Evolutionary conservation across 2,888 invertebrate species (phyloP), one percentile per base, ranked within the genome.

Genomic region (Caenorhabditis wallacei): DNA sequence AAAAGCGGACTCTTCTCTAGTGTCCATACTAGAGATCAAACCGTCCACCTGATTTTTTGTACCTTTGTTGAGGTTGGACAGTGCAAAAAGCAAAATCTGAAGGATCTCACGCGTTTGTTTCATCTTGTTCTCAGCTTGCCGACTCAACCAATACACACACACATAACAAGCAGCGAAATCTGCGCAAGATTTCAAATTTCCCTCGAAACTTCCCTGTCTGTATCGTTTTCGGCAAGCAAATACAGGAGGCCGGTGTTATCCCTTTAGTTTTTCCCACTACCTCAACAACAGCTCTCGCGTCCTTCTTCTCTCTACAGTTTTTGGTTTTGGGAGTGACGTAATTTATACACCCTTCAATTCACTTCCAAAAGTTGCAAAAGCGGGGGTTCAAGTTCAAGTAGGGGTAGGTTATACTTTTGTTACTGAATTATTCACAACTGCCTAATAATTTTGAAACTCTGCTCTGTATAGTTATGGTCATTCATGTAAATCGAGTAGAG

Each of bases 161-260:
- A n/a, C 64, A 72, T n/a, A 53, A 4, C 46, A 48, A n/a, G 18
- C 18, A 48, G 46, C 46, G 46, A 48, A 61, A 72, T 64, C 24
- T 37, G 48, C 75, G 78, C 56, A 66, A 63, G 78, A 78, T 78
- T 78, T 78, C 56, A 26, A 78, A 54, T 63, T 43, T 66, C 8
- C 18, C 75, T 48, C 64, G 35, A 66, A 66, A 66, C 53, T 46
- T 51, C 69, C 18, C 56, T 78, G 69, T 78, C 78, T 78, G 69
- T 78, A 78, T 78, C 78, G 78, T 69, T 78, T 78, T 78, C 78
- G 69, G 63, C 4, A 78, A 69, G 78, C 78, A 78, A 78, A 78
- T 56, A 78, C 63, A 63, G 43, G 53, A 22, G 61, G 68, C 53
- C 66, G 76, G 69, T 76, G 76, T 76, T 75, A 75, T 75, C 68